phyloP scores from a whole-genome alignment of 2,888 invertebrate species.

The Polydrusus pterygomalis region DNA sequence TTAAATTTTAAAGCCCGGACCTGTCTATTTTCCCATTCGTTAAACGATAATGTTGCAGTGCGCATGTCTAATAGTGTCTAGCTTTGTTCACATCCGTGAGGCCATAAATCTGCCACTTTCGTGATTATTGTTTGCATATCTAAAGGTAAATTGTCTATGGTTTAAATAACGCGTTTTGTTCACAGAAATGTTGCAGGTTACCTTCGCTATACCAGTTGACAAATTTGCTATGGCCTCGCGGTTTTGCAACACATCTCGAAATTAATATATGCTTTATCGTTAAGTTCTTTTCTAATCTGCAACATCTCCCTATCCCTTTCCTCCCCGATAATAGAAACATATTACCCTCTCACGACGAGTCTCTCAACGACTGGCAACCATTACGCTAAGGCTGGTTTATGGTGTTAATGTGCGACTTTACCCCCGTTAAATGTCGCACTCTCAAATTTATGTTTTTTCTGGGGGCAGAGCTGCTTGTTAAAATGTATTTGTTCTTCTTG shows the following conservation, averaged over 20 bases:
- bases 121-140: too few species aligned
- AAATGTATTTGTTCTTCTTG: conserved; percentile 50
- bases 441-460: conserved; percentile 51
- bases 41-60: too few species aligned
- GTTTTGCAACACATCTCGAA: neutral
- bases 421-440: conserved; percentile 53
- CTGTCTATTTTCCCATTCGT: too few species aligned
- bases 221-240: too few species aligned
- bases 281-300: neutral
- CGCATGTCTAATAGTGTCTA: too few species aligned
- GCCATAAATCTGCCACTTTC: too few species aligned
- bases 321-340: conserved; percentile 73
- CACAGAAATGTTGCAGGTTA: too few species aligned
- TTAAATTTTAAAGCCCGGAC: too few species aligned
- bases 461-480: conserved; percentile 22
- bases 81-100: too few species aligned
- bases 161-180: too few species aligned
- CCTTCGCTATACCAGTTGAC: too few species aligned
- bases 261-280: neutral
- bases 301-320: conserved; percentile 55
- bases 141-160: too few species aligned
- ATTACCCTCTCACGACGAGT: conserved; percentile 71
- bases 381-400: conserved; percentile 73
- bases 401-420: conserved; percentile 71
- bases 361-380: conserved; percentile 71